A percentile compares a stretch with the other conserved stretches of the same genome.
These are phyloP conservation scores for Prionailurus bengalensis DNA, from an alignment of 2,113 vertebrate species.

Conservation along the genomic window DNA sequence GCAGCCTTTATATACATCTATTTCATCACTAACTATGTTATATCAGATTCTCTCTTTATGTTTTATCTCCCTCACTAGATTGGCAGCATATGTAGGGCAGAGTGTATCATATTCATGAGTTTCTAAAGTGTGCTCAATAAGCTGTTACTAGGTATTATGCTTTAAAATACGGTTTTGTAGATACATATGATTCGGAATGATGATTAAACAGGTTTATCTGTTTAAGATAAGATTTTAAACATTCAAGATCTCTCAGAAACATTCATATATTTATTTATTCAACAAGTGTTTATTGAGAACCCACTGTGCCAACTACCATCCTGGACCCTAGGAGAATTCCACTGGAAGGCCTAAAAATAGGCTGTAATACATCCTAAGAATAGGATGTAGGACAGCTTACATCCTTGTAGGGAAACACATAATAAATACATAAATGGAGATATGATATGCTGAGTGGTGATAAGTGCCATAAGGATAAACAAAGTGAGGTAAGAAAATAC, in stretches of 20 bases:
- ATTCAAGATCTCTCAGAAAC: background rate
- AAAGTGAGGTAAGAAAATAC: background rate
- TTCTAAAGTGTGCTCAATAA: background rate
- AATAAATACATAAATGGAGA: background rate
- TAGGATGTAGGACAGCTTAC: background rate
- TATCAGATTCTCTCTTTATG: background rate
- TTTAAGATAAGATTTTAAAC: no score
- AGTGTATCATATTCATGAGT: background rate
- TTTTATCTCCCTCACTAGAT: background rate
- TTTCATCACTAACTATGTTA: background rate
- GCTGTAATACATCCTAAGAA: no score
- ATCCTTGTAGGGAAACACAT: background rate
- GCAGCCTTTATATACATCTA: background rate
- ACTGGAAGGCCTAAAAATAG: background rate
- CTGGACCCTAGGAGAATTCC: background rate
- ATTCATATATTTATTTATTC: background rate
- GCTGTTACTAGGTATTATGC: background rate
- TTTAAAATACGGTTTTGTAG: background rate
- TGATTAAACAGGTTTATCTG: background rate
- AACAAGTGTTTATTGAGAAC: slow-evolving; percentile 17
- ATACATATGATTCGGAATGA: background rate
- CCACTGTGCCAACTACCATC: background rate
- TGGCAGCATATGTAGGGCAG: background rate
- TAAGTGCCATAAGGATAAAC: background rate
- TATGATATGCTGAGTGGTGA: background rate